These are phyloP conservation scores for Cephalopholis sonnerati DNA, from an alignment of 2,113 vertebrate species.

Conservation along the genomic window DNA sequence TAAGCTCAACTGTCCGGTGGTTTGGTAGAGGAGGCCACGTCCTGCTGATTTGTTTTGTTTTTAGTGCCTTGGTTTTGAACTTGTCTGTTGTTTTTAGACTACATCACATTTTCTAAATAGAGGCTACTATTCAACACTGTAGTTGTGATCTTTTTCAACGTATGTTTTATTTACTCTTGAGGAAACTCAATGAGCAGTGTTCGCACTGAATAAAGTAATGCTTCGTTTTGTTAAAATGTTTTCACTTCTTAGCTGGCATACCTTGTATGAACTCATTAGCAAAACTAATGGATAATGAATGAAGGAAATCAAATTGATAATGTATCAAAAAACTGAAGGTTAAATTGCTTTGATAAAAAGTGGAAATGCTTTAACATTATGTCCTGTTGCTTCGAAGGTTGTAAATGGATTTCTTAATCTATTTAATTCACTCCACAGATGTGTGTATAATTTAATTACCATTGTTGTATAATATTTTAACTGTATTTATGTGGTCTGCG, in stretches of 20 bases:
- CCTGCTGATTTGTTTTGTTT: constrained; percentile 54
- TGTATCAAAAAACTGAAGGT: not conserved
- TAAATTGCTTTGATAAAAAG: constrained; percentile 34
- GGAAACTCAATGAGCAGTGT: constrained; percentile 33
- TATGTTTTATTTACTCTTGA: constrained; percentile 36
- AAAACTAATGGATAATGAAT: not conserved
- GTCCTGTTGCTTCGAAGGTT: constrained; percentile 57
- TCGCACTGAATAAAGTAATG: constrained; percentile 59
- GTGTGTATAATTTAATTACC: constrained; percentile 74
- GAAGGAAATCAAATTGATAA: not conserved
- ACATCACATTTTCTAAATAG: constrained; percentile 38
- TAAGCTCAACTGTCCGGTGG: constrained; percentile 23
- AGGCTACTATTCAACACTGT: constrained; percentile 50
- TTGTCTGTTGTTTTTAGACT: constrained; percentile 48
- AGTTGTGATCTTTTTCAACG: constrained; percentile 34
- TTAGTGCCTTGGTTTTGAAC: constrained; percentile 78
- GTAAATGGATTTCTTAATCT: constrained; percentile 66
- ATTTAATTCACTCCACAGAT: constrained; percentile 65
- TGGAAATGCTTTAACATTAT: constrained; percentile 69
- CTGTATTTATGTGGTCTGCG: constrained; percentile 77
- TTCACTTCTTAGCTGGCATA: constrained; percentile 62
- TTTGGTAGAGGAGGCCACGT: constrained; percentile 23
- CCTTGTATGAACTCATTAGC: not conserved
- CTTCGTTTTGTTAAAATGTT: constrained; percentile 62
- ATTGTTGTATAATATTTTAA: constrained; percentile 72